Conservation (phyloP, 1,140 invertebrate species). For the Eumaeus atala region DNA sequence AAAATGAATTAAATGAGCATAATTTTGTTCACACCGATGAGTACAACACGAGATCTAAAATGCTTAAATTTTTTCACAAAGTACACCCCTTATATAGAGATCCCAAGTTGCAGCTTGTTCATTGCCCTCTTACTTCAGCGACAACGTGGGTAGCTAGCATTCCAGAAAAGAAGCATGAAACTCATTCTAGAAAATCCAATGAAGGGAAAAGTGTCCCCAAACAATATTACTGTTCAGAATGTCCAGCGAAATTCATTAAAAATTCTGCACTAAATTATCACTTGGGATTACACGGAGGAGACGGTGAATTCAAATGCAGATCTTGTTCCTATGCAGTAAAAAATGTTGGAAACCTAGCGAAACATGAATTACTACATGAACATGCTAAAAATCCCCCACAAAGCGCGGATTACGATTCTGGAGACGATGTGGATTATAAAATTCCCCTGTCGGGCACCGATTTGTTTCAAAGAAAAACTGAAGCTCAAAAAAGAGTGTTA, state of each 20-base stretch:
- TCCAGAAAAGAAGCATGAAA: conserved; percentile 36
- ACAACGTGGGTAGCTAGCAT: conserved; percentile 48
- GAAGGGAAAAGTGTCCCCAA: conserved; percentile 52
- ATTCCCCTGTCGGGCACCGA: conserved; percentile 79
- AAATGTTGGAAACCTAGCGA: conserved; percentile 83
- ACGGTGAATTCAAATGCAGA: conserved; percentile 83
- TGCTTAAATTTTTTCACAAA: conserved; percentile 79
- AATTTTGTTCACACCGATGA: conserved; percentile 85
- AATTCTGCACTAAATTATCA: conserved; percentile 83
- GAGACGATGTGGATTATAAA: conserved; percentile 67
- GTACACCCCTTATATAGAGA: conserved; percentile 77
- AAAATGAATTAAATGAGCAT: conserved; percentile 82
- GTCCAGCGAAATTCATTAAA: conserved; percentile 82
- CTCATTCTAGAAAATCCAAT: conserved; percentile 34
- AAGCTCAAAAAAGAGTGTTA: conserved; percentile 73
- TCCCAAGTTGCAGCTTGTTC: conserved; percentile 76
- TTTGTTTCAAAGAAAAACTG: conserved; percentile 76
- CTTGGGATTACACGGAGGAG: conserved; percentile 80
- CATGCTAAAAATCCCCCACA: conserved; percentile 42
- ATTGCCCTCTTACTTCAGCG: conserved; percentile 45
- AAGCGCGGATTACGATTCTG: conserved; percentile 62
- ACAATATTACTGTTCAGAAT: conserved; percentile 76
- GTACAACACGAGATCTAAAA: conserved; percentile 86
- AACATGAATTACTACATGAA: conserved; percentile 77
- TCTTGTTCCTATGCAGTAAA: conserved; percentile 89